Conservation (phyloP, 2,113 vertebrate species). For the Harpagus bidentatus region DNA sequence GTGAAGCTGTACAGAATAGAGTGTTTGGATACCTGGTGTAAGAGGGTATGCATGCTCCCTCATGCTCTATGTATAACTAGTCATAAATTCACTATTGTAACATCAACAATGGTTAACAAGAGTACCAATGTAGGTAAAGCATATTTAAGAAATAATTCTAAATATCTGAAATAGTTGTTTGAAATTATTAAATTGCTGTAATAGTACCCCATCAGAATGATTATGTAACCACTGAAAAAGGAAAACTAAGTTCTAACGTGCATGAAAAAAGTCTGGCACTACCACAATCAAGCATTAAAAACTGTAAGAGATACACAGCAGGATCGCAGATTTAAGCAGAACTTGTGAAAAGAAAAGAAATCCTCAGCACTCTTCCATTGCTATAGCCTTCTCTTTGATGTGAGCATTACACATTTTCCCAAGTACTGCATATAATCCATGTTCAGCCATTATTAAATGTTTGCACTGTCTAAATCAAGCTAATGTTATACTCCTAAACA, state of each 20-base stretch:
- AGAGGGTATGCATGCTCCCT: not conserved
- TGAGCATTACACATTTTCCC: not conserved
- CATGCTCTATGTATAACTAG: not conserved
- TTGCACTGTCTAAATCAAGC: not conserved
- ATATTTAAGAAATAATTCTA: not conserved
- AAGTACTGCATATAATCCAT: not conserved
- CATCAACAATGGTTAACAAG: not conserved
- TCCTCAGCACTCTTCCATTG: not conserved
- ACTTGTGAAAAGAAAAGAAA: not conserved
- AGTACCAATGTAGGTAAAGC: not conserved
- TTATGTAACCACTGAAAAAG: not conserved
- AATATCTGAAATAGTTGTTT: not conserved
- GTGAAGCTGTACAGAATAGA: not conserved
- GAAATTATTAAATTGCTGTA: not conserved
- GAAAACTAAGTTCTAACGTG: not conserved
- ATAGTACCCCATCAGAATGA: not conserved
- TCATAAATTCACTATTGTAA: not conserved
- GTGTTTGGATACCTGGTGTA: not conserved
- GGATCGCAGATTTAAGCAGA: not conserved
- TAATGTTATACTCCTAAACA: not conserved
- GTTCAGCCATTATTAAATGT: not conserved
- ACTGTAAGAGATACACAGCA: not conserved
- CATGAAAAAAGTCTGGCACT: not conserved
- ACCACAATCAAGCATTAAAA: not conserved
- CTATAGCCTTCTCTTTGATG: not conserved